Evolutionary conservation across 1,140 invertebrate species (phyloP).

Genomic region (Ptiloglossa arizonensis): DNA sequence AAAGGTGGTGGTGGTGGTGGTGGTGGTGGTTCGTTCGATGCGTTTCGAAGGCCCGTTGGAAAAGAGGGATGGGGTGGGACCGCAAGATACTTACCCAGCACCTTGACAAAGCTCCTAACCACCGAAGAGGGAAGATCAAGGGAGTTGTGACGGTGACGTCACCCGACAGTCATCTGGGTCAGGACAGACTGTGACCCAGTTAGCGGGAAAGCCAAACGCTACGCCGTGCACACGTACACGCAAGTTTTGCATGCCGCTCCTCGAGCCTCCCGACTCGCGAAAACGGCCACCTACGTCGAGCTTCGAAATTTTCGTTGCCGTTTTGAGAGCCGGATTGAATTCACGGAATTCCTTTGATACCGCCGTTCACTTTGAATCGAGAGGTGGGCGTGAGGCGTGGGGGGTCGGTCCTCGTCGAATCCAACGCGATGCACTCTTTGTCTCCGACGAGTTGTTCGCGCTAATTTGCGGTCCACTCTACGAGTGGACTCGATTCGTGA

Average conservation of each 20-base stretch:
- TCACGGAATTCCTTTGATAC: slow-evolving; percentile 26
- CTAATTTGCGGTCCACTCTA: background rate
- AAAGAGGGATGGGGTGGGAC: background rate
- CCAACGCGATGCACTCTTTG: too few species aligned
- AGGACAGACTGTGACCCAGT: slow-evolving; percentile 76
- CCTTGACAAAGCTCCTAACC: slow-evolving; percentile 23
- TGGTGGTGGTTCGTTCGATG: too few species aligned
- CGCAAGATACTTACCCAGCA: background rate
- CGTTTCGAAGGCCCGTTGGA: background rate
- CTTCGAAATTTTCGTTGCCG: slow-evolving; percentile 40
- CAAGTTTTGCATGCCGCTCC: slow-evolving; percentile 29
- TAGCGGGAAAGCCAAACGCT: slow-evolving; percentile 44
- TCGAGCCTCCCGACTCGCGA: background rate
- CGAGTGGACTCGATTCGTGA: background rate
- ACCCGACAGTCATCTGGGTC: slow-evolving; percentile 77
- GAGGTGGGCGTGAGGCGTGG: too few species aligned
- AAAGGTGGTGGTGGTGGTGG: too few species aligned
- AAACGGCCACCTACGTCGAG: background rate
- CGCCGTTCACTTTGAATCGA: slow-evolving; percentile 8
- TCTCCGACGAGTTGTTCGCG: background rate
- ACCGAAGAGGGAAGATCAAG: slow-evolving; percentile 38
- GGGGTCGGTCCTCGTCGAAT: too few species aligned
- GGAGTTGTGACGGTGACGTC: slow-evolving; percentile 72
- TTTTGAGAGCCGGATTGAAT: slow-evolving; percentile 45
- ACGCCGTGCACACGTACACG: slow-evolving; percentile 31